Evolutionary conservation across 2,113 vertebrate species (phyloP).

Genomic region (Osmerus eperlanus): DNA sequence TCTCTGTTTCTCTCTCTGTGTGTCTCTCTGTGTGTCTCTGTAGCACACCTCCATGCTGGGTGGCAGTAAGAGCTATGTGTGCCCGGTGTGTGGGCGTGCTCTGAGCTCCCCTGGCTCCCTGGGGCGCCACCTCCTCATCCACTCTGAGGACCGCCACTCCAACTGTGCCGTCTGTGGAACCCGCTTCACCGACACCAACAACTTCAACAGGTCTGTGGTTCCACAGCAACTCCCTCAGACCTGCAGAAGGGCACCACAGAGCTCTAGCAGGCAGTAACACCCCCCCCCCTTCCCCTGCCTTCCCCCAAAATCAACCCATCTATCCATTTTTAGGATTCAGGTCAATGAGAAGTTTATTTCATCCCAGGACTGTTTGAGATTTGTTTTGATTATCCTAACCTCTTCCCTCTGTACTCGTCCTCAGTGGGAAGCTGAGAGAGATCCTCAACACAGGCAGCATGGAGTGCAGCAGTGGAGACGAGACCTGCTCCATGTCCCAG

Average conservation of each 20-base stretch:
- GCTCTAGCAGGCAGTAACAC: too few species aligned
- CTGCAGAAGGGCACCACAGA: too few species aligned
- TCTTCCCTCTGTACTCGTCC: slow-evolving; percentile 5
- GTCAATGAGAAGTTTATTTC: too few species aligned
- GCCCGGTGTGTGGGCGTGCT: slow-evolving; percentile 92
- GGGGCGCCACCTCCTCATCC: slow-evolving; percentile 94
- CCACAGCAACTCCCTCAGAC: not conserved
- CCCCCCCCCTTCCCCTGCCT: too few species aligned
- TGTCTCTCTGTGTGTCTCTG: slow-evolving; percentile 19
- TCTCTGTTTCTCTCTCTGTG: not conserved
- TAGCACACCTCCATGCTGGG: slow-evolving; percentile 90
- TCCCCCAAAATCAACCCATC: too few species aligned
- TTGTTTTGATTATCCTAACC: not conserved
- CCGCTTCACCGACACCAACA: slow-evolving; percentile 90
- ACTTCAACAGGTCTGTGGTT: slow-evolving; percentile 88
- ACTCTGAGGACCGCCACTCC: slow-evolving; percentile 94
- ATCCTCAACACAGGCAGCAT: slow-evolving; percentile 80
- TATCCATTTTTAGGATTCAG: too few species aligned
- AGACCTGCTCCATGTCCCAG: slow-evolving; percentile 64
- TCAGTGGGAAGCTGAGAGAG: slow-evolving; percentile 90
- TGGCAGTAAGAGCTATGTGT: slow-evolving; percentile 91
- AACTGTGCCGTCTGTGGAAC: slow-evolving; percentile 96
- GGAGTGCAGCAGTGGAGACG: slow-evolving; percentile 68
- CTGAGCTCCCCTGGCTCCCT: slow-evolving; percentile 94
- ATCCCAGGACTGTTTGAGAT: not conserved